Evolutionary conservation across 2,888 invertebrate genomes (phyloP).

Genomic region (Microctonus brassicae): DNA sequence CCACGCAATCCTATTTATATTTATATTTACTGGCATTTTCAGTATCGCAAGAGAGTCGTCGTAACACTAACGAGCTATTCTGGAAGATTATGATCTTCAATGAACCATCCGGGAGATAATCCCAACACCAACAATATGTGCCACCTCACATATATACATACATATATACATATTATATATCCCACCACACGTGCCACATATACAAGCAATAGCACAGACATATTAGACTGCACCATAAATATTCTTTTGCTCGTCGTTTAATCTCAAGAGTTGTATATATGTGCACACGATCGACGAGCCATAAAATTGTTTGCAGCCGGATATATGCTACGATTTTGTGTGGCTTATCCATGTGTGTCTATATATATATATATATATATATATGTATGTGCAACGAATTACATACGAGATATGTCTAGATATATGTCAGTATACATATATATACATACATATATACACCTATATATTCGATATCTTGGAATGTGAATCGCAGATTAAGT

Average conservation of each 20-base stretch:
- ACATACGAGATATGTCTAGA: too few relatives aligned
- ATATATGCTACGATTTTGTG: conserved; percentile 2
- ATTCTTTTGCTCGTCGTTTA: conserved; percentile 31
- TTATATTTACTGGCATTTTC: conserved; percentile 4
- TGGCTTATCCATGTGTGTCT: neutral
- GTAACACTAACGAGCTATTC: conserved; percentile 32
- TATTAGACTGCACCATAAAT: conserved; percentile 27
- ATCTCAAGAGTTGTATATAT: conserved; percentile 9
- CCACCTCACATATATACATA: conserved; percentile 10
- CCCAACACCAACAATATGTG: conserved; percentile 8
- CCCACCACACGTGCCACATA: conserved; percentile 2
- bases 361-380: too few relatives aligned
- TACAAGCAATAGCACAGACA: conserved; percentile 1
- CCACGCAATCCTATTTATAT: neutral
- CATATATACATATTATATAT: conserved; percentile 3
- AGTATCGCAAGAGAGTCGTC: conserved; percentile 18
- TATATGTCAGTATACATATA: too few relatives aligned
- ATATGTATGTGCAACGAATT: neutral
- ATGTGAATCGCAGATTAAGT: conserved; percentile 47
- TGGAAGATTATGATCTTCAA: conserved; percentile 31
- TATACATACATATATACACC: conserved; percentile 19
- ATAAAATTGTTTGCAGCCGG: conserved; percentile 25
- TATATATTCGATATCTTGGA: conserved; percentile 28
- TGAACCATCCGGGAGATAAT: conserved; percentile 19
- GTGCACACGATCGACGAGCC: conserved; percentile 14